Percentiles rank a stretch among this genome's conserved stretches.
phyloP scores from a whole-genome alignment of 2,888 invertebrate genomes.

The Epinotia demarniana region DNA sequence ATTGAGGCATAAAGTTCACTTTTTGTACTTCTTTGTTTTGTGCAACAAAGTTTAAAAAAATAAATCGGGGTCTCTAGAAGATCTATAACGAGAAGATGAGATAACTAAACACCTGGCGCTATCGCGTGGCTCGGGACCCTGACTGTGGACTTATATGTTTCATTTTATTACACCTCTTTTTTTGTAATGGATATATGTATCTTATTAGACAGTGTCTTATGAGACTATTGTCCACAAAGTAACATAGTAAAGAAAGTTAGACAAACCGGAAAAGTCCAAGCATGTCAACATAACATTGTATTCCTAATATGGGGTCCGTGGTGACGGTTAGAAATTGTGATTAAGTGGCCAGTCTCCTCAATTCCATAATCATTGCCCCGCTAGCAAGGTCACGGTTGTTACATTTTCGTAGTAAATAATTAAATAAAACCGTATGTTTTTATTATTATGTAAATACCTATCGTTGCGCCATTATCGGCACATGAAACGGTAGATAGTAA shows the following conservation, averaged over 20 bases:
- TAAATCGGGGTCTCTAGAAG: too few relatives aligned
- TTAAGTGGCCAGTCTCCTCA: slow-evolving; percentile 1
- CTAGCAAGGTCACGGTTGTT: slow-evolving; percentile 24
- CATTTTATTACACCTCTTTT: too few relatives aligned
- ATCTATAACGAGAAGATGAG: too few relatives aligned
- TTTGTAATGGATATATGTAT: too few relatives aligned
- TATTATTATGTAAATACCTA: slow-evolving; percentile 19
- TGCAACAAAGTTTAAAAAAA: too few relatives aligned
- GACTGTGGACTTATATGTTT: too few relatives aligned
- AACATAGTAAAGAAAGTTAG: background rate
- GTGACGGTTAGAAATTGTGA: too few relatives aligned
- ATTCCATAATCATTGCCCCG: slow-evolving; percentile 17
- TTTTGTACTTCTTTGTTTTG: too few relatives aligned
- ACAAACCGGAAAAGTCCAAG: background rate
- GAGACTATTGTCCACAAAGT: background rate
- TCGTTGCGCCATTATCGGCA: slow-evolving; percentile 34
- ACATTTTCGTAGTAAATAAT: slow-evolving; percentile 21
- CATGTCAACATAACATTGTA: too few relatives aligned
- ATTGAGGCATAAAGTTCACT: too few relatives aligned
- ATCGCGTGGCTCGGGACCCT: too few relatives aligned
- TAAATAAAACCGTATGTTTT: slow-evolving; percentile 8
- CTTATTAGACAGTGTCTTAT: background rate
- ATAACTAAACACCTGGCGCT: too few relatives aligned
- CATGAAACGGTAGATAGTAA: slow-evolving; percentile 34
- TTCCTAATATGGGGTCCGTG: background rate